Conservation (phyloP, 2,797 vertebrate genomes). For the Peromyscus aztecus region DNA sequence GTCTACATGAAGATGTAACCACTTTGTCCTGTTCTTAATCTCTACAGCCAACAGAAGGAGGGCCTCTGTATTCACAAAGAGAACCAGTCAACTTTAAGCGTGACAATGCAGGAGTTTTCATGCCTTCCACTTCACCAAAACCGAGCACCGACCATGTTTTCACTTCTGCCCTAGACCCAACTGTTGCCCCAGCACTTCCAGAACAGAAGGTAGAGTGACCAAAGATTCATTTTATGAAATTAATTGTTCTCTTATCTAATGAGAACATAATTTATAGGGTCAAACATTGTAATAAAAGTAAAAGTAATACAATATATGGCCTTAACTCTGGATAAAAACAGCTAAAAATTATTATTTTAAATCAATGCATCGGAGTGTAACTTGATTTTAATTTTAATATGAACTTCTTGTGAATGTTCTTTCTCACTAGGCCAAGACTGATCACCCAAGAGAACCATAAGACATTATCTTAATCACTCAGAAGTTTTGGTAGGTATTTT, state of each 20-base stretch:
- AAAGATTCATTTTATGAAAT: slow-evolving; percentile 42
- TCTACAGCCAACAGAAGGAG: slow-evolving; percentile 68
- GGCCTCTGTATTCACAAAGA: slow-evolving; percentile 53
- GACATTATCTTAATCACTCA: not conserved
- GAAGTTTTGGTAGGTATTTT: slow-evolving; percentile 76
- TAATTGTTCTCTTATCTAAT: not conserved
- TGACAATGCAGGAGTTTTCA: slow-evolving; percentile 22
- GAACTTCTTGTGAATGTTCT: slow-evolving; percentile 18
- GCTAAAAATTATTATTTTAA: not conserved
- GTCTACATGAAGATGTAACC: not conserved
- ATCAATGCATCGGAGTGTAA: not conserved
- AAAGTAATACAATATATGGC: not conserved
- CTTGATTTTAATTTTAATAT: slow-evolving; percentile 51
- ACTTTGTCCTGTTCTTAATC: not conserved
- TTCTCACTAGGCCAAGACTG: slow-evolving; percentile 73
- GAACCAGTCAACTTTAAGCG: slow-evolving; percentile 49
- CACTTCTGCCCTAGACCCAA: slow-evolving; percentile 24
- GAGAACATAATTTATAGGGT: not conserved
- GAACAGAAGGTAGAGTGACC: slow-evolving; percentile 75
- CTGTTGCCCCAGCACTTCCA: slow-evolving; percentile 10
- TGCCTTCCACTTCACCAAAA: slow-evolving; percentile 65
- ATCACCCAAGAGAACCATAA: slow-evolving; percentile 69
- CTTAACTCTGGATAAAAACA: not conserved
- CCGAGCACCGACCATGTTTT: slow-evolving; percentile 37
- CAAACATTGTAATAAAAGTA: not conserved